These are phyloP conservation scores for Notolabrus celidotus DNA, from an alignment of 2,797 vertebrate genomes.

Conservation along the genomic window DNA sequence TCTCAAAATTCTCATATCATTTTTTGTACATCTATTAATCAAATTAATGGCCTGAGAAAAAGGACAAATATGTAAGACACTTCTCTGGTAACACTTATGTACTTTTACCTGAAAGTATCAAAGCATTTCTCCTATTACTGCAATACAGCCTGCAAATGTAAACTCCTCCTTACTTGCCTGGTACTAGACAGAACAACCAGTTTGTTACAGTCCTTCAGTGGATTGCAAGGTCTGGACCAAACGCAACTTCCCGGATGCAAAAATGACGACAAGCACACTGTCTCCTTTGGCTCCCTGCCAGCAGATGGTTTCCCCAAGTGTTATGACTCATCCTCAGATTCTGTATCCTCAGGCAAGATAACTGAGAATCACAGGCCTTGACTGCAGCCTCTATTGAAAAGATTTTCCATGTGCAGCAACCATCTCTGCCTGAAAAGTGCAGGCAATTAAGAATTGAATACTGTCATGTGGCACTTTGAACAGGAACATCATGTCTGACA, in stretches of 20 bases:
- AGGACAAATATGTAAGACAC: too few relatives aligned
- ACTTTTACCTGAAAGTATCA: neutral
- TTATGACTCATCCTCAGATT: constrained; percentile 52
- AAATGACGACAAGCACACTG: neutral
- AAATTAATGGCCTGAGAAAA: too few relatives aligned
- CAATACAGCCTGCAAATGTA: neutral
- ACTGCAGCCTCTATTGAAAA: neutral
- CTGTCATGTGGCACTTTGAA: too few relatives aligned
- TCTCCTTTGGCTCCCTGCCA: constrained; percentile 23
- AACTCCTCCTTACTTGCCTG: too few relatives aligned
- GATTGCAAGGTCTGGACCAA: neutral
- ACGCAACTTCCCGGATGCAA: neutral
- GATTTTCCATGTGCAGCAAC: too few relatives aligned
- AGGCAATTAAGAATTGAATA: too few relatives aligned
- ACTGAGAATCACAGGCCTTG: constrained; percentile 1
- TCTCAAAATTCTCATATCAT: too few relatives aligned
- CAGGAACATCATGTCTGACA: neutral
- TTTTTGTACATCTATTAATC: too few relatives aligned
- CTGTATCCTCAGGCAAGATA: constrained; percentile 15
- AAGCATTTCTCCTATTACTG: neutral
- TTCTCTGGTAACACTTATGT: too few relatives aligned
- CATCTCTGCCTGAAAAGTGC: too few relatives aligned
- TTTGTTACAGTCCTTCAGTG: neutral
- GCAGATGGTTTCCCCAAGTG: constrained; percentile 27
- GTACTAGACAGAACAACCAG: too few relatives aligned